phyloP scores from a whole-genome alignment of 2,113 vertebrate species.

The Cichladusa arquata region DNA sequence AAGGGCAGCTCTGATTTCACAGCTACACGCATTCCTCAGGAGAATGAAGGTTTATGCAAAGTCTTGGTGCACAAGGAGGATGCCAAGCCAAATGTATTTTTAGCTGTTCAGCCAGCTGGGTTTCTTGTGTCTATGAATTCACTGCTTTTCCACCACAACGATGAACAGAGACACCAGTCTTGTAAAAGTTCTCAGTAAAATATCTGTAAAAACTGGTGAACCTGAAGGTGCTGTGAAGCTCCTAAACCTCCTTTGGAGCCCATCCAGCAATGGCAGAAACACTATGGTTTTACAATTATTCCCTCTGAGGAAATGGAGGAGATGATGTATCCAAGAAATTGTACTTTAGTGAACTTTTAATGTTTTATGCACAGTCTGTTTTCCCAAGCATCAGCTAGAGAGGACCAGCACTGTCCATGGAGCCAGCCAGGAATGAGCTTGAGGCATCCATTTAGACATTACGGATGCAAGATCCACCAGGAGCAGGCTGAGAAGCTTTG shows the following conservation, averaged over 20 bases:
- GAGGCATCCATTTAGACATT: background rate
- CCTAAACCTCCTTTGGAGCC: background rate
- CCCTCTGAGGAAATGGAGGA: background rate
- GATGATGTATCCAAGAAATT: background rate
- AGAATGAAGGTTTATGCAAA: constrained; percentile 43
- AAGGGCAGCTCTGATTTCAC: constrained; percentile 56
- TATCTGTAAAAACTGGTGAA: constrained; percentile 6
- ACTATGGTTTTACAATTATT: background rate
- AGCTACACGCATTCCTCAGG: background rate
- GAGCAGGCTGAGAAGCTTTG: background rate
- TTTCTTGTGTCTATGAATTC: constrained; percentile 28
- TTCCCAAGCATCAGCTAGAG: background rate
- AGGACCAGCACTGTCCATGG: background rate
- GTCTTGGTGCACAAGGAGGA: constrained; percentile 40
- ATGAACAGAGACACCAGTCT: constrained; percentile 25
- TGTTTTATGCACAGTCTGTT: background rate
- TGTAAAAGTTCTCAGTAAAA: constrained; percentile 11
- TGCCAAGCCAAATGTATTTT: constrained; percentile 64
- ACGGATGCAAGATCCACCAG: fast-evolving
- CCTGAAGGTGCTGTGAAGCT: constrained; percentile 13
- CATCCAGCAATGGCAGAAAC: background rate
- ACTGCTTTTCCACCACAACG: background rate
- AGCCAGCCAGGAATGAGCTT: background rate
- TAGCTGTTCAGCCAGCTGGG: constrained; percentile 45
- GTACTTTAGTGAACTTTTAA: background rate